Conservation (phyloP, 2,888 invertebrate genomes). For the Argynnis bischoffii region DNA sequence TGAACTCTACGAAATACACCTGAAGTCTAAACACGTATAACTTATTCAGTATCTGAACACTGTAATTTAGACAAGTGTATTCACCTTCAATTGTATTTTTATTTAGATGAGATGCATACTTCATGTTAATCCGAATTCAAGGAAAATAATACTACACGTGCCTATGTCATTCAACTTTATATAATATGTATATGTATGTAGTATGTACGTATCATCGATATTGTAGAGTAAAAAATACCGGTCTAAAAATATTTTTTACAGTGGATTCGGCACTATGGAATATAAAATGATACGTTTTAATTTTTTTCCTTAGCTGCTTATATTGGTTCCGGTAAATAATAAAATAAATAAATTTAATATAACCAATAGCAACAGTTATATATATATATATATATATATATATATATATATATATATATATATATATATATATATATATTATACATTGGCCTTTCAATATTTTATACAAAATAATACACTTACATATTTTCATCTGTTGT, state of each 20-base stretch:
- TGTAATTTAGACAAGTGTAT: slow-evolving; percentile 42
- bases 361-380: no score
- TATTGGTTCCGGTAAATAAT: no score
- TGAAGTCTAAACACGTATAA: slow-evolving; percentile 27
- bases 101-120: slow-evolving; percentile 50
- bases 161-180: slow-evolving; percentile 46
- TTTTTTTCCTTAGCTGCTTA: no score
- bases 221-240: slow-evolving; percentile 13
- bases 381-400: no score
- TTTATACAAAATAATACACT: no score
- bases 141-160: slow-evolving; percentile 48
- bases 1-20: slow-evolving; percentile 23
- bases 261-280: background rate
- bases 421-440: no score
- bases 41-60: slow-evolving; percentile 38
- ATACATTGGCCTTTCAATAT: no score
- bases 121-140: slow-evolving; percentile 44
- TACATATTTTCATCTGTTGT: no score
- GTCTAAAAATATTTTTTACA: background rate
- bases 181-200: slow-evolving; percentile 1
- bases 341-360: no score
- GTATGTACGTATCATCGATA: background rate
- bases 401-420: no score
- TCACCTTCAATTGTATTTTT: slow-evolving; percentile 51
- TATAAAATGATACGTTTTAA: no score